These are phyloP conservation scores for Gonocerus acuteangulatus DNA, from an alignment of 2,888 invertebrate genomes.

Conservation along the genomic window DNA sequence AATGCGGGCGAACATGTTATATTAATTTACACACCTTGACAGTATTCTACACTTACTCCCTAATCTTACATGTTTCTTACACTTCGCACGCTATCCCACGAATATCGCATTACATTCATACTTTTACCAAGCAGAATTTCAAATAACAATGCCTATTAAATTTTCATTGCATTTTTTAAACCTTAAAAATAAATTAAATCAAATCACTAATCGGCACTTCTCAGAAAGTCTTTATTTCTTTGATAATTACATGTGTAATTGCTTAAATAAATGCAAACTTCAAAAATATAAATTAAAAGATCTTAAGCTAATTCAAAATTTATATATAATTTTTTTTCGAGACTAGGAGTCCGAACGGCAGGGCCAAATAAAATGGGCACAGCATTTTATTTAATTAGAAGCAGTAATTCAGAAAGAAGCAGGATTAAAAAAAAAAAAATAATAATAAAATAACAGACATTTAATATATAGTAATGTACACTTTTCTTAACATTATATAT, in stretches of 20 bases:
- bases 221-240: conserved; percentile 23
- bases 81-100: conserved; percentile 18
- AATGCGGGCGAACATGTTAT: conserved; percentile 9
- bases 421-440: not conserved
- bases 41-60: not conserved
- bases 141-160: not conserved
- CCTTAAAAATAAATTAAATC: not conserved
- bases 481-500: conserved; percentile 1
- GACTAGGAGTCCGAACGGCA: conserved; percentile 16
- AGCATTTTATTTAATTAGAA: conserved; percentile 1
- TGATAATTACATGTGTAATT: conserved; percentile 14
- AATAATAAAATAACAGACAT: not conserved
- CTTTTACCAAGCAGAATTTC: not conserved
- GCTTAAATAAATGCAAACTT: conserved; percentile 26
- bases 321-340: conserved; percentile 3
- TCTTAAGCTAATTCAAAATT: conserved; percentile 19
- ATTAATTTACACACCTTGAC: not conserved
- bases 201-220: conserved; percentile 6
- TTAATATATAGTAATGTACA: conserved; percentile 1
- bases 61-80: not conserved
- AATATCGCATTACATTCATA: conserved; percentile 15
- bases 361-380: conserved; percentile 23
- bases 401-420: not conserved
- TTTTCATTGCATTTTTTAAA: not conserved
- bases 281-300: conserved; percentile 24